Percentiles rank a stretch among this genome's conserved stretches.
Evolutionary conservation across 2,888 invertebrate genomes (phyloP).

Genomic region (Acleris literana): DNA sequence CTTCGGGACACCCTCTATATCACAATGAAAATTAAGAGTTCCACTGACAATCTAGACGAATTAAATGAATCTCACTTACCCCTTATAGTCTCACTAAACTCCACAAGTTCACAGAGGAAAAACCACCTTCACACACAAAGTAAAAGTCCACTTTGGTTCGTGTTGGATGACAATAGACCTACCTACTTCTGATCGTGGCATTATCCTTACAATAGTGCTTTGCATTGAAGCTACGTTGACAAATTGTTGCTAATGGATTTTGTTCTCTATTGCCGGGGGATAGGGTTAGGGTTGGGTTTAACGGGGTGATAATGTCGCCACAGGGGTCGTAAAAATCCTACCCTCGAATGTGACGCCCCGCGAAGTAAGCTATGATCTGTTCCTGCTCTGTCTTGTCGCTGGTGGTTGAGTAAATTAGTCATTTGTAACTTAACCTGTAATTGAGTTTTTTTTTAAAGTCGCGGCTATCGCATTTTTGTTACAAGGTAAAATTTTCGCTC

Average conservation of each 20-base stretch:
- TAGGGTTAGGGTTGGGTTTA: constrained; percentile 56
- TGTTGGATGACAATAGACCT: constrained; percentile 63
- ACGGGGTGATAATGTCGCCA: constrained; percentile 65
- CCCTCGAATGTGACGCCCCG: constrained; percentile 80
- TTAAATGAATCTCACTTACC: constrained; percentile 81
- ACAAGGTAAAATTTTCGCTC: too few relatives aligned
- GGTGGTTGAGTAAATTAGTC: constrained; percentile 31
- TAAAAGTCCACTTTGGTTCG: constrained; percentile 47
- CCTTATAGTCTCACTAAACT: constrained; percentile 58
- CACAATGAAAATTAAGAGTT: constrained; percentile 75
- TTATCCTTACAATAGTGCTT: constrained; percentile 81
- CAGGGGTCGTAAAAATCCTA: constrained; percentile 77
- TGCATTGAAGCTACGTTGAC: constrained; percentile 76
- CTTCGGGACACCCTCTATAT: constrained; percentile 47
- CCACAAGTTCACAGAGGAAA: constrained; percentile 42
- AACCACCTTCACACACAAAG: constrained; percentile 36
- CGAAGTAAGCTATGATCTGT: constrained; percentile 82
- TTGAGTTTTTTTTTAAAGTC: too few relatives aligned
- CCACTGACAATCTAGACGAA: constrained; percentile 77
- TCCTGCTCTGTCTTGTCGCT: constrained; percentile 67
- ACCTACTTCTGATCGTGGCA: constrained; percentile 79
- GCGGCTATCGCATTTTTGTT: too few relatives aligned
- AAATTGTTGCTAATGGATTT: constrained; percentile 53
- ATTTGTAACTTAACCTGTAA: background rate
- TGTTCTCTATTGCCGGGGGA: constrained; percentile 46